Evolutionary conservation across 2,888 invertebrate genomes (phyloP), one percentile per base, ranked within the genome.

Genomic region (Vannuccia rotundouncinata): DNA sequence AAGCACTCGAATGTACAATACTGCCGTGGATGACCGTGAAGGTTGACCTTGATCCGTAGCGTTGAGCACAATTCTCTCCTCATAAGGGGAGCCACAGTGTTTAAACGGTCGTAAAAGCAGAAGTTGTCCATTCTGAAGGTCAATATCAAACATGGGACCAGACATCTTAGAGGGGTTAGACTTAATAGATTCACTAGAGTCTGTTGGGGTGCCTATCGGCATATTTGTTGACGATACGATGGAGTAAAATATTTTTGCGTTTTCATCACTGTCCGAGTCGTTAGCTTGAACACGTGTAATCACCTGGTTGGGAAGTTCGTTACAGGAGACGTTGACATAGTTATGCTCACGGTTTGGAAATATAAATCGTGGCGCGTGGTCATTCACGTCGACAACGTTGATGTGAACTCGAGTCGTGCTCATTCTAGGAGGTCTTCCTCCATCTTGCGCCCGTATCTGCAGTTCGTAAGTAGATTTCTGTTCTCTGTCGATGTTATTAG

Each of bases 251-350:
- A 75, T 29, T 1, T 78, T 73, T 2, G 94, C 93, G 86, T 94
- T 93, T 86, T 90, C 91, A 0, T 93, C 93, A 83, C 92, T 91
- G 86, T 94, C 94, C 0, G 92, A 92, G 87, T 95, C 94, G 29
- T 92, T 92, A 0, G 95, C 94, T 88, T 93, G 94, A 80, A 95
- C 90, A 83, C 93, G 90, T 83, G 95, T 92, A 74, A 95, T 74
- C 22, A 78, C 78, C 22, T 78, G 31, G 77, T 78, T 74, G 0
- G 78, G 59, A 13, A 31, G 66, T 59, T 78, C 59, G 25, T 77
- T 74, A 75, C 78, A 78, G 28, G 78, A 78, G 17, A 78, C 78
- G n/a, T 78, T 78, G 10, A 78, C 28, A 1, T 29, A 29, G n/a
- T 78, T 78, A 28, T 78, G 31, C 10, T 31, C 66, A 25, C 25